These are phyloP conservation scores for Galerucella calmariensis DNA, from an alignment of 2,888 invertebrate genomes.

Conservation along the genomic window DNA sequence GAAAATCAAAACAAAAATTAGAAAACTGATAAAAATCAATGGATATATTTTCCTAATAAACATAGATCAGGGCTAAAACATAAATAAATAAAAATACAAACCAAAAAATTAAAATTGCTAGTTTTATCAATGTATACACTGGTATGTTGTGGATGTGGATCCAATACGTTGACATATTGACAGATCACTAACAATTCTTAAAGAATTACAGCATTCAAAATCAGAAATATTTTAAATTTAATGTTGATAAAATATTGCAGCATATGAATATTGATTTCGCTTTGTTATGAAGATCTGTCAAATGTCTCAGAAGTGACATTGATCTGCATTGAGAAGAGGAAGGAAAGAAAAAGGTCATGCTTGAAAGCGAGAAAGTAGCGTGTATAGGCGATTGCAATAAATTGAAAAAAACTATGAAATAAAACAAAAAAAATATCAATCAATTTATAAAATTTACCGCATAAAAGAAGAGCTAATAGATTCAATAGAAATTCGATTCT, in stretches of 20 bases:
- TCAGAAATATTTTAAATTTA: not conserved
- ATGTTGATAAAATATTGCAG: not conserved
- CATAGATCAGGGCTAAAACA: conserved; percentile 42
- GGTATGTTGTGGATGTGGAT: conserved; percentile 41
- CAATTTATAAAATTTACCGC: conserved; percentile 26
- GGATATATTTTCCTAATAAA: conserved; percentile 33
- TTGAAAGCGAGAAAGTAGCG: conserved; percentile 42
- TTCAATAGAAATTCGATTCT: conserved; percentile 27
- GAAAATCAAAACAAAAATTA: conserved; percentile 57
- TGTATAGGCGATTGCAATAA: conserved; percentile 43
- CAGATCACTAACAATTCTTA: conserved; percentile 40
- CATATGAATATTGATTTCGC: no score
- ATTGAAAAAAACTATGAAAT: conserved; percentile 38
- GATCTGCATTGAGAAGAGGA: conserved; percentile 46
- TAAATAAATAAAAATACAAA: conserved; percentile 39
- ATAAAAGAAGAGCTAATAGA: conserved; percentile 39
- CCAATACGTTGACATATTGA: conserved; percentile 40
- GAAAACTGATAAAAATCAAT: conserved; percentile 19
- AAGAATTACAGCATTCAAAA: no score
- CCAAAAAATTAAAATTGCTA: conserved; percentile 16
- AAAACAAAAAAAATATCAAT: conserved; percentile 18
- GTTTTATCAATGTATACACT: conserved; percentile 31
- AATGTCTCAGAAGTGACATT: conserved; percentile 36
- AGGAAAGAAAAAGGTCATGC: conserved; percentile 48
- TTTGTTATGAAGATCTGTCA: conserved; percentile 4